Percentiles rank a stretch among this genome's conserved stretches.
phyloP scores from a whole-genome alignment of 2,797 vertebrate genomes.

The Scolopax bukidnonensis region DNA sequence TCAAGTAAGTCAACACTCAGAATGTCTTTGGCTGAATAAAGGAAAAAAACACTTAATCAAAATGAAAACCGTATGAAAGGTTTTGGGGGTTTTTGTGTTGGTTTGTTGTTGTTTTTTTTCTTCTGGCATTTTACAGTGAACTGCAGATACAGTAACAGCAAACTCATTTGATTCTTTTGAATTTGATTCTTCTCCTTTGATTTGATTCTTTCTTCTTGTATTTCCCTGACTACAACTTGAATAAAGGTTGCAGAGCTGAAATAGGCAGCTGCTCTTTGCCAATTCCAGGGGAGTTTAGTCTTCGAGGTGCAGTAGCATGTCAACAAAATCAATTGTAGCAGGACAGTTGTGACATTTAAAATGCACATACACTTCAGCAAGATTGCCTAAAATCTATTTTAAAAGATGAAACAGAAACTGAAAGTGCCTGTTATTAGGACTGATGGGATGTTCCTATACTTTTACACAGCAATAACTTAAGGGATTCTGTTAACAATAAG shows the following conservation, averaged over 20 bases:
- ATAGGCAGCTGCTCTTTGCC: constrained; percentile 47
- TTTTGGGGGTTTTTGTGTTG: neutral
- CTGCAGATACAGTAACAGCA: neutral
- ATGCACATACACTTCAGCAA: constrained; percentile 35
- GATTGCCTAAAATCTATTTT: constrained; percentile 59
- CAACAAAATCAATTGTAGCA: constrained; percentile 17
- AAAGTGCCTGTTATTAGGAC: constrained; percentile 80
- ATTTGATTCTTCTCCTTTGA: neutral
- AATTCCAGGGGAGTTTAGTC: constrained; percentile 43
- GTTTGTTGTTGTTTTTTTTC: neutral
- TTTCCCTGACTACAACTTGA: constrained; percentile 27
- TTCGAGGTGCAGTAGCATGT: constrained; percentile 38
- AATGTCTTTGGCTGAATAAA: constrained; percentile 38
- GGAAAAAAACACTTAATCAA: neutral
- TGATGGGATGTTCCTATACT: constrained; percentile 74
- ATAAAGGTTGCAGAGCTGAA: constrained; percentile 23
- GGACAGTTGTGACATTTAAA: neutral
- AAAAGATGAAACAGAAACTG: constrained; percentile 73
- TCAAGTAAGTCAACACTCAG: constrained; percentile 27
- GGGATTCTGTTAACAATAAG: constrained; percentile 49
- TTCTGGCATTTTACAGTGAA: constrained; percentile 1
- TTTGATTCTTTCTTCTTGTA: constrained; percentile 44
- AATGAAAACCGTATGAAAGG: constrained; percentile 32
- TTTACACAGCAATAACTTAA: constrained; percentile 79
- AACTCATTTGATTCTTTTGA: neutral